Percentiles rank a stretch among this genome's conserved stretches.
phyloP scores from a whole-genome alignment of 1,140 invertebrate genomes.

The Brachionus paranguensis region DNA sequence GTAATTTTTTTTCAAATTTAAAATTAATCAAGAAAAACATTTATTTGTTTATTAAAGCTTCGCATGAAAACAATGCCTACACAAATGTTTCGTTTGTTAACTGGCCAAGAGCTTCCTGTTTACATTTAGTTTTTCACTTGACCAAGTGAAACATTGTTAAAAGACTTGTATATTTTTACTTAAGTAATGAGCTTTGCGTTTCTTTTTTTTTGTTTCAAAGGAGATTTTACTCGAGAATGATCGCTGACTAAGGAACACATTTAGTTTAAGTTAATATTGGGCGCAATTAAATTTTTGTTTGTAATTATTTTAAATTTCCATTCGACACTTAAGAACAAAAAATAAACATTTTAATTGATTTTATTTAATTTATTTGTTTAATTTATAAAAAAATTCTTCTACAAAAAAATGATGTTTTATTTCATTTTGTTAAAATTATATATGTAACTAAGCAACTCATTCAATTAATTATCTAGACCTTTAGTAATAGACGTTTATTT shows the following conservation, averaged over 20 bases:
- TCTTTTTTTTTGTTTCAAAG: background rate
- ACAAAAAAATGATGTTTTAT: background rate
- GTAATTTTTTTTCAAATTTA: background rate
- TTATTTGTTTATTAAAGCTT: constrained; percentile 58
- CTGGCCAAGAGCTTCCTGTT: constrained; percentile 95
- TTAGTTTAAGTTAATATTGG: background rate
- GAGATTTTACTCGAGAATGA: background rate
- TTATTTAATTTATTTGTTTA: background rate
- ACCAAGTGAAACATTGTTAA: background rate
- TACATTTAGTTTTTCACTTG: constrained; percentile 66
- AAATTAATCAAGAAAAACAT: constrained; percentile 60
- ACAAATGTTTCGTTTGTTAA: constrained; percentile 96
- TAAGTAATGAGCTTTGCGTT: background rate
- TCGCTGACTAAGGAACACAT: background rate
- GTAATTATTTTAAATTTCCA: background rate
- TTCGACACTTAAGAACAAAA: background rate
- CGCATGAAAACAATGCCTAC: constrained; percentile 99
- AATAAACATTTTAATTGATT: background rate
- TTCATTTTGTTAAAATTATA: background rate
- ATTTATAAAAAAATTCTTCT: background rate
- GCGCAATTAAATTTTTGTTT: background rate
- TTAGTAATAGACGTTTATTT: background rate
- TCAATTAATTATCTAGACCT: background rate
- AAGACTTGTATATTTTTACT: background rate
- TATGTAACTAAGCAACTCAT: background rate